These are phyloP conservation scores for Furcifer pardalis DNA, from an alignment of 2,797 vertebrate species.

Conservation along the genomic window DNA sequence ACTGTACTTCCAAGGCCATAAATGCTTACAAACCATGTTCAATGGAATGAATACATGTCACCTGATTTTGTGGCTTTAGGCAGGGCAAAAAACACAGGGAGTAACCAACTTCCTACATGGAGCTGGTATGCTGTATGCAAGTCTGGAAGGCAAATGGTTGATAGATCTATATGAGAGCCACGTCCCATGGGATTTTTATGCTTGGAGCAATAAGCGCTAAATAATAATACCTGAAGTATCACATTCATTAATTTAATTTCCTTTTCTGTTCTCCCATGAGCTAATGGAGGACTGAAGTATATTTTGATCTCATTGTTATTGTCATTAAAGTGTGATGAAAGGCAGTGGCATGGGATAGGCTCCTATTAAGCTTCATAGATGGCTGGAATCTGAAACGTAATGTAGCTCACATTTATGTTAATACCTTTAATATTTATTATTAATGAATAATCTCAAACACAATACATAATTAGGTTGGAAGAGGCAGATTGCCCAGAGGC, in stretches of 20 bases:
- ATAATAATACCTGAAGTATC: constrained; percentile 1
- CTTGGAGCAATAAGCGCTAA: neutral
- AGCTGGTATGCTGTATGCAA: neutral
- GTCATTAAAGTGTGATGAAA: neutral
- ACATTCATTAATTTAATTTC: constrained; percentile 8
- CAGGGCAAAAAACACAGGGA: neutral
- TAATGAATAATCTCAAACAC: neutral
- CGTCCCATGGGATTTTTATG: neutral
- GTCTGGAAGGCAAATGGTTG: neutral
- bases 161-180: neutral
- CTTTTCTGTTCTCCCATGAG: neutral
- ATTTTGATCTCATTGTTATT: neutral
- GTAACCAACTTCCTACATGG: neutral
- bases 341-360: neutral
- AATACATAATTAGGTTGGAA: neutral
- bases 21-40: neutral
- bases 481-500: neutral
- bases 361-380: neutral
- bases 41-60: neutral
- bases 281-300: neutral
- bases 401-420: neutral
- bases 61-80: neutral
- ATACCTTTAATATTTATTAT: constrained; percentile 1
- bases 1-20: neutral
- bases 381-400: neutral